Evolutionary conservation across 2,113 vertebrate genomes (phyloP).

Genomic region (Tapirus terrestris): DNA sequence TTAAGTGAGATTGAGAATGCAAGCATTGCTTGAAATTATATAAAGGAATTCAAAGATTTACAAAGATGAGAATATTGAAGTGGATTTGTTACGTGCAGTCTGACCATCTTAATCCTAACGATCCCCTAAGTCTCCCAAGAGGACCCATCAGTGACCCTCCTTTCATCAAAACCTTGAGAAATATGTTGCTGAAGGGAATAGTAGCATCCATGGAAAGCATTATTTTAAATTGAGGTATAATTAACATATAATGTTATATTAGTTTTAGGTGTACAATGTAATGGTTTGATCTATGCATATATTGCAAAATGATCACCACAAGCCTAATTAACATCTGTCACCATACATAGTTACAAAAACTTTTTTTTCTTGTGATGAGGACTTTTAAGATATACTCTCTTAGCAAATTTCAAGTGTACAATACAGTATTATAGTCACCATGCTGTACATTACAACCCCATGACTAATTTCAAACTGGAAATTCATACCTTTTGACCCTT

Average conservation of each 20-base stretch:
- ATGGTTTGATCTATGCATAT: neutral
- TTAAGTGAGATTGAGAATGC: neutral
- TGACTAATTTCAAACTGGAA: neutral
- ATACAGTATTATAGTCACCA: neutral
- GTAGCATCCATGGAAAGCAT: neutral
- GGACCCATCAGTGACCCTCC: neutral
- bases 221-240: neutral
- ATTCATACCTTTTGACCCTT: neutral
- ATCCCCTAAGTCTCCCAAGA: neutral
- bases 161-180: conserved; percentile 23
- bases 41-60: neutral
- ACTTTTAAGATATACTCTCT: neutral
- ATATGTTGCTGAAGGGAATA: neutral
- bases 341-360: neutral
- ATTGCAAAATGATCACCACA: neutral
- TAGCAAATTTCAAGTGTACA: neutral
- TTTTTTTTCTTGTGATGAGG: neutral
- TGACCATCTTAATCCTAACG: neutral
- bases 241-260: neutral
- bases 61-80: neutral
- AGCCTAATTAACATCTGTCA: neutral
- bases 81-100: neutral
- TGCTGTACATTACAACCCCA: neutral
- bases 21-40: conserved; percentile 11
- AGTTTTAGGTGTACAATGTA: neutral